Evolutionary conservation across 2,797 vertebrate species (phyloP).

Genomic region (Sebastes aleutianus): DNA sequence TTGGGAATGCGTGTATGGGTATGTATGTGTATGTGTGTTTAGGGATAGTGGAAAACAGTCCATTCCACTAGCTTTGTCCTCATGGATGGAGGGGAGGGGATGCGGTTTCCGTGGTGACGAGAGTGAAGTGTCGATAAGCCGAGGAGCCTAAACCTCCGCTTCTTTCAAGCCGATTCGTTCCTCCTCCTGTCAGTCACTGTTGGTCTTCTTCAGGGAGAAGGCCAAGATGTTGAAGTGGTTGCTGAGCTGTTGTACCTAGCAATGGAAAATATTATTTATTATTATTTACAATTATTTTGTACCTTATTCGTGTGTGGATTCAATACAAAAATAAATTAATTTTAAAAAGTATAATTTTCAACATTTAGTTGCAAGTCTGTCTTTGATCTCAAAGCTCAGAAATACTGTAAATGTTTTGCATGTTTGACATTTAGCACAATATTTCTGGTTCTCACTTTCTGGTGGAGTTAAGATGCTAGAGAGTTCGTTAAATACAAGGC

Average conservation of each 20-base stretch:
- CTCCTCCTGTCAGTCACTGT: slow-evolving; percentile 94
- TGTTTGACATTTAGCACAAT: not conserved
- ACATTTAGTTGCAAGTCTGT: not conserved
- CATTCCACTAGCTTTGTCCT: slow-evolving; percentile 59
- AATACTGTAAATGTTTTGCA: not conserved
- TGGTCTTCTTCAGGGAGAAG: slow-evolving; percentile 93
- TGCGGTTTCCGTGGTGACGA: slow-evolving; percentile 85
- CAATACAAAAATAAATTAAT: not conserved
- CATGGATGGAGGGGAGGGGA: slow-evolving; percentile 51
- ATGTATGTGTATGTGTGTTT: slow-evolving; percentile 14
- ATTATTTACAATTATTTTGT: not conserved
- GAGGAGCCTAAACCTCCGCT: slow-evolving; percentile 87
- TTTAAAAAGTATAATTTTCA: not conserved
- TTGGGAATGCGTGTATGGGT: slow-evolving; percentile 8
- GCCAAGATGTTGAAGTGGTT: slow-evolving; percentile 92
- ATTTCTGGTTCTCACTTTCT: not conserved
- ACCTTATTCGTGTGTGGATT: not conserved
- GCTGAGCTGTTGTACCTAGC: slow-evolving; percentile 94
- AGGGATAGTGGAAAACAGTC: slow-evolving; percentile 36
- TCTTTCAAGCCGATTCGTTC: slow-evolving; percentile 86
- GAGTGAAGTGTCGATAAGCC: slow-evolving; percentile 84
- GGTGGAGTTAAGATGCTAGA: not conserved
- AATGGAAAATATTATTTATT: not conserved
- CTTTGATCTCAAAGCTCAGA: not conserved
- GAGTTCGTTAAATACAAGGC: not conserved